Percentiles rank a stretch among this genome's conserved stretches.
These are phyloP conservation scores for Dunckerocampus dactyliophorus DNA, from an alignment of 2,113 vertebrate species.

Conservation along the genomic window DNA sequence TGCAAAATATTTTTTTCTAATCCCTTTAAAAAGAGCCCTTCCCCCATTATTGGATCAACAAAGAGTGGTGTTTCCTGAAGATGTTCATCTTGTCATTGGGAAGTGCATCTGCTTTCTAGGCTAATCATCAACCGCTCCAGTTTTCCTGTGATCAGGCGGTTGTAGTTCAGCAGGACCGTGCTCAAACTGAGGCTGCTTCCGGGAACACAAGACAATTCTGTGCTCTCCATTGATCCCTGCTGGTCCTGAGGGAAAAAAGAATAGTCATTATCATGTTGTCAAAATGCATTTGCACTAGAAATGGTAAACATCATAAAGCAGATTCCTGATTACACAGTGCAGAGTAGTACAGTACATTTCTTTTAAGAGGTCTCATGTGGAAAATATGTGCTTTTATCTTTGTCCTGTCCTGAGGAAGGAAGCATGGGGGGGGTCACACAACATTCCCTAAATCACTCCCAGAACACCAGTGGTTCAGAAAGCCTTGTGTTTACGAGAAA, in stretches of 20 bases:
- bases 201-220: conserved; percentile 51
- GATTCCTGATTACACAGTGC: background rate
- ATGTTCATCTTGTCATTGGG: conserved; percentile 15
- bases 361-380: conserved; percentile 32
- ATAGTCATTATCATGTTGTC: background rate
- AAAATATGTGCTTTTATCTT: conserved; percentile 57
- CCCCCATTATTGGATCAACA: no score
- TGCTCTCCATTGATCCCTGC: conserved; percentile 46
- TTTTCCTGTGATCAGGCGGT: conserved; percentile 58
- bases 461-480: conserved; percentile 13
- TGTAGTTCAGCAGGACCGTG: conserved; percentile 51
- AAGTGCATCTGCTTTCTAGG: conserved; percentile 44
- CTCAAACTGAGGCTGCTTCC: conserved; percentile 44
- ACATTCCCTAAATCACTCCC: conserved; percentile 27
- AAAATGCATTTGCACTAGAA: no score
- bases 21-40: no score
- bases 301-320: no score
- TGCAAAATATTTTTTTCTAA: no score
- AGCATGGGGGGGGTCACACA: conserved; percentile 32
- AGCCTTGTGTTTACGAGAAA: conserved; percentile 43
- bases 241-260: conserved; percentile 47
- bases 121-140: conserved; percentile 59
- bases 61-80: background rate
- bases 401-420: conserved; percentile 65
- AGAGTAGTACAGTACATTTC: conserved; percentile 5